Percentiles rank a stretch among this genome's conserved stretches.
Conservation (phyloP, 2,113 vertebrate species). For the Leptobrachium leishanense region DNA sequence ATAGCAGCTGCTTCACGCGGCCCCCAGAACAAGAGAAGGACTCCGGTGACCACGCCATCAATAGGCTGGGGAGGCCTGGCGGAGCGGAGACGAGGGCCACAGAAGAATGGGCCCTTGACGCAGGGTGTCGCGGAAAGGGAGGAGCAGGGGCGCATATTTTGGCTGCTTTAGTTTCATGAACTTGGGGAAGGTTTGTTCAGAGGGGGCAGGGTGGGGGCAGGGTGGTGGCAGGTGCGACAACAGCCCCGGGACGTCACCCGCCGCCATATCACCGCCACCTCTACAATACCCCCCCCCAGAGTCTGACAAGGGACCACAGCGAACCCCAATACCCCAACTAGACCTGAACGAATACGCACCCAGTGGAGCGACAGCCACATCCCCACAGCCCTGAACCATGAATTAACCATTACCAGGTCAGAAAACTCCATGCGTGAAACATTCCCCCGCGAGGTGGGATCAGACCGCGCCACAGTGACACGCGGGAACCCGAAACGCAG, state of each 20-base stretch:
- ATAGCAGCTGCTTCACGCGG: constrained; percentile 93
- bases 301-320: no score
- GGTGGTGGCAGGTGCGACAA: constrained; percentile 29
- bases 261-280: no score
- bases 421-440: no score
- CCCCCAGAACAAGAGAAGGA: constrained; percentile 62
- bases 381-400: no score
- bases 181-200: constrained; percentile 20
- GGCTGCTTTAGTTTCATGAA: constrained; percentile 42
- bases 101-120: constrained; percentile 55
- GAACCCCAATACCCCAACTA: no score
- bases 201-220: not conserved
- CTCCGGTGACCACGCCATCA: constrained; percentile 79
- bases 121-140: constrained; percentile 41
- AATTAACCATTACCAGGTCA: no score
- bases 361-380: no score
- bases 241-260: not conserved
- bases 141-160: constrained; percentile 19
- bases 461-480: no score
- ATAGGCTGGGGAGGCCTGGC: constrained; percentile 79
- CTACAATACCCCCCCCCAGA: no score
- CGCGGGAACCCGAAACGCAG: no score
- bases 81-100: constrained; percentile 59
- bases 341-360: no score
- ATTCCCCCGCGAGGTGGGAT: no score